A percentile compares a stretch with the other conserved stretches of the same genome.
Conservation (phyloP, 2,797 vertebrate genomes). For the Anas flavirostris region DNA sequence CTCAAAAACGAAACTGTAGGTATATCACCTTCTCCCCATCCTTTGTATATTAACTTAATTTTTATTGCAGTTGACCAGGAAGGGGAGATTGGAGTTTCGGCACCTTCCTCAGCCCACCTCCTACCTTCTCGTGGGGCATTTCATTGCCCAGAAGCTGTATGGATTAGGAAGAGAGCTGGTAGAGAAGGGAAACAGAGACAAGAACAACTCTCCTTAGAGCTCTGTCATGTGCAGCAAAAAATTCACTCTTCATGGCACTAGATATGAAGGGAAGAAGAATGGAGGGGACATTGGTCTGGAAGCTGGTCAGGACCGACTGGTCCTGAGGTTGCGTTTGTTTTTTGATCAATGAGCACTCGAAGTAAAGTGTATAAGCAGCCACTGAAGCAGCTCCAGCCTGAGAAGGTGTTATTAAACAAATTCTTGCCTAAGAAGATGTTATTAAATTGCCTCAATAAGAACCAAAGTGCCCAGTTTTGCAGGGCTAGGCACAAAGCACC, state of each 20-base stretch:
- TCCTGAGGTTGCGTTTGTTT: neutral
- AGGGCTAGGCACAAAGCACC: neutral
- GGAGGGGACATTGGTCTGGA: neutral
- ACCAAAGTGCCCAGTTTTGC: neutral
- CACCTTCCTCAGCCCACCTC: neutral
- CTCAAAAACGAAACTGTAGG: neutral
- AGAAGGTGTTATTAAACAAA: neutral
- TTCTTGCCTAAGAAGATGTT: neutral
- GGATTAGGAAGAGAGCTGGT: neutral
- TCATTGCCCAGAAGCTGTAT: neutral
- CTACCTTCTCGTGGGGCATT: neutral
- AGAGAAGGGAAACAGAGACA: neutral
- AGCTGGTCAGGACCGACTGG: neutral
- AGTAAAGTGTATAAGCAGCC: neutral
- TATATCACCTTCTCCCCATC: neutral
- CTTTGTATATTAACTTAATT: neutral
- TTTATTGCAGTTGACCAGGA: neutral
- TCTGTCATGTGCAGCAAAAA: neutral
- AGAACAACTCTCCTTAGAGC: neutral
- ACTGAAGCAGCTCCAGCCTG: neutral
- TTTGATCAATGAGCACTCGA: neutral
- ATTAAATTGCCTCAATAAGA: slow-evolving; percentile 20
- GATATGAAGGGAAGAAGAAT: neutral
- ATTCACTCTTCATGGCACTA: neutral
- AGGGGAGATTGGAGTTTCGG: neutral